Percentiles rank a stretch among this genome's conserved stretches.
phyloP scores from a whole-genome alignment of 2,113 vertebrate species.

The Acrocephalus kingi region DNA sequence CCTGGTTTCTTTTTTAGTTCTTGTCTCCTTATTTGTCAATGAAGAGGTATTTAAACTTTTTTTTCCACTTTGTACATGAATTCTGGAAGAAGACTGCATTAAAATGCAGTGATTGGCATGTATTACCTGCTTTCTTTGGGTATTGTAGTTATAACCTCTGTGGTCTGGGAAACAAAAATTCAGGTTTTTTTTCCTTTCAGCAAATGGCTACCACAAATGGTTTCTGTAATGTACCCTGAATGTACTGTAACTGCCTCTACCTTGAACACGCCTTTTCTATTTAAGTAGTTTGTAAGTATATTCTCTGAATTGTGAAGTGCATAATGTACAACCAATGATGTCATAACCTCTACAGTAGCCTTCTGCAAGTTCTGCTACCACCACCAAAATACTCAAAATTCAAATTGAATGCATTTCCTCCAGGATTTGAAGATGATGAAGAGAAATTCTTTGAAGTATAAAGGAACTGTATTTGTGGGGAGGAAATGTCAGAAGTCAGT shows the following conservation, averaged over 20 bases:
- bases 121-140: slow-evolving; percentile 43
- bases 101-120: not conserved
- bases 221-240: slow-evolving; percentile 60
- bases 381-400: slow-evolving; percentile 29
- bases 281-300: slow-evolving; percentile 29
- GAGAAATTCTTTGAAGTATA: not conserved
- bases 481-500: slow-evolving; percentile 28
- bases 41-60: slow-evolving; percentile 44
- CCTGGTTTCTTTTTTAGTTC: slow-evolving; percentile 61
- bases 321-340: slow-evolving; percentile 37
- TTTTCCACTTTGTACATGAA: slow-evolving; percentile 55
- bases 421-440: not conserved
- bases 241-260: slow-evolving; percentile 70
- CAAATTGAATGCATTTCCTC: slow-evolving; percentile 26
- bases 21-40: slow-evolving; percentile 38
- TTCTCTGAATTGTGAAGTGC: slow-evolving; percentile 43
- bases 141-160: slow-evolving; percentile 49
- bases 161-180: slow-evolving; percentile 57
- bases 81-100: slow-evolving; percentile 51
- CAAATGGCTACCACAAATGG: slow-evolving; percentile 36
- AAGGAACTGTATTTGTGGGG: not conserved
- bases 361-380: slow-evolving; percentile 51
- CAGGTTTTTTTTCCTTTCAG: slow-evolving; percentile 48
- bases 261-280: slow-evolving; percentile 62
- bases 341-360: slow-evolving; percentile 44